These are phyloP conservation scores for Pyrgilauda ruficollis DNA, from an alignment of 2,113 vertebrate species.

Conservation along the genomic window DNA sequence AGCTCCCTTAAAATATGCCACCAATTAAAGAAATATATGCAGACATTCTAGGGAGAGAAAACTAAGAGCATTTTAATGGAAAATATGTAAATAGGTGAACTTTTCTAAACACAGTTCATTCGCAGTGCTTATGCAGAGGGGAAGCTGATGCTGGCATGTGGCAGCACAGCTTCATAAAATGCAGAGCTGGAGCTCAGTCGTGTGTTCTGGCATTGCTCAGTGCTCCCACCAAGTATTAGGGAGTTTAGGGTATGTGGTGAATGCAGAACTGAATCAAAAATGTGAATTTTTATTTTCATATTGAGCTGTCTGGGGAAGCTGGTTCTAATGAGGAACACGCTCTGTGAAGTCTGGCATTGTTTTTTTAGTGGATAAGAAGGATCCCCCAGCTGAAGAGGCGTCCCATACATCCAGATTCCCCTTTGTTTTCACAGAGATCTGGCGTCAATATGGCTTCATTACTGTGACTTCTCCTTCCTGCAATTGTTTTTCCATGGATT, in stretches of 20 bases:
- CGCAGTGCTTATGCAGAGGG: neutral
- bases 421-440: neutral
- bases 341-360: neutral
- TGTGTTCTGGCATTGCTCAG: neutral
- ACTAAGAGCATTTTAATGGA: conserved; percentile 24
- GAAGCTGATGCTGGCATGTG: neutral
- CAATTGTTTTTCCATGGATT: conserved; percentile 54
- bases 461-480: conserved; percentile 22
- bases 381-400: neutral
- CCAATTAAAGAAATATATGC: conserved; percentile 29
- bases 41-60: neutral
- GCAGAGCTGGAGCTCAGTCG: neutral
- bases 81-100: conserved; percentile 41
- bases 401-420: neutral
- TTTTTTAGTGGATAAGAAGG: neutral
- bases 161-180: neutral
- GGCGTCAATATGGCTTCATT: neutral
- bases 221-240: neutral
- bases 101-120: neutral
- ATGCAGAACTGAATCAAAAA: neutral
- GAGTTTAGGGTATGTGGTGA: neutral
- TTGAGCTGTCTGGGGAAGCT: neutral
- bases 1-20: neutral
- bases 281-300: neutral
- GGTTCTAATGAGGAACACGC: neutral